These are phyloP conservation scores for Entomyzon cyanotis DNA, from an alignment of 2,113 vertebrate species.

Conservation along the genomic window DNA sequence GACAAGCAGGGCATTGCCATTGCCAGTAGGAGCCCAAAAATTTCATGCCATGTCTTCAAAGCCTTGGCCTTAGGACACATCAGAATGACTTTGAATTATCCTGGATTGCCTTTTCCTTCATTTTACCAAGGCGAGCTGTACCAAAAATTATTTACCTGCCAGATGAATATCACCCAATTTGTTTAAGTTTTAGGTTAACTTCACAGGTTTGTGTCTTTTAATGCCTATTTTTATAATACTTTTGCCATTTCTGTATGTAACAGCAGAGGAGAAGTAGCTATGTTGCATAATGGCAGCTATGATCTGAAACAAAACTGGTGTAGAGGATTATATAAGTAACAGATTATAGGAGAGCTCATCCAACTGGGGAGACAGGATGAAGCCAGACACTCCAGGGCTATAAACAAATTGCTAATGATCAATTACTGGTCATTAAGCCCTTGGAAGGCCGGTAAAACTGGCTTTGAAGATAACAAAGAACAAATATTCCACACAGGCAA, in stretches of 20 bases:
- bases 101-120: background rate
- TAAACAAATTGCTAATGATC: background rate
- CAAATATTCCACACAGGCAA: background rate
- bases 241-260: background rate
- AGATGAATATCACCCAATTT: background rate
- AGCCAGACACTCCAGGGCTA: background rate
- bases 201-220: background rate
- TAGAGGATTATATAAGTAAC: background rate
- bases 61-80: background rate
- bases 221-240: background rate
- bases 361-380: background rate
- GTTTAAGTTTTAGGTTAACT: background rate
- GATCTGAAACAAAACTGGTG: background rate
- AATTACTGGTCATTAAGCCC: background rate
- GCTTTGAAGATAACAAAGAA: slow-evolving; percentile 44
- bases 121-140: background rate
- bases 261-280: background rate
- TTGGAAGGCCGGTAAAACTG: background rate
- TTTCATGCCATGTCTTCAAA: background rate
- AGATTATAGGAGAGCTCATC: background rate
- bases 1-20: background rate
- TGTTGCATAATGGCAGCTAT: background rate
- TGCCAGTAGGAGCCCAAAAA: background rate
- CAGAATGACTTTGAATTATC: background rate
- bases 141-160: background rate